Conservation (phyloP, 2,888 invertebrate species). For the Hirtodrosophila alboralis region DNA sequence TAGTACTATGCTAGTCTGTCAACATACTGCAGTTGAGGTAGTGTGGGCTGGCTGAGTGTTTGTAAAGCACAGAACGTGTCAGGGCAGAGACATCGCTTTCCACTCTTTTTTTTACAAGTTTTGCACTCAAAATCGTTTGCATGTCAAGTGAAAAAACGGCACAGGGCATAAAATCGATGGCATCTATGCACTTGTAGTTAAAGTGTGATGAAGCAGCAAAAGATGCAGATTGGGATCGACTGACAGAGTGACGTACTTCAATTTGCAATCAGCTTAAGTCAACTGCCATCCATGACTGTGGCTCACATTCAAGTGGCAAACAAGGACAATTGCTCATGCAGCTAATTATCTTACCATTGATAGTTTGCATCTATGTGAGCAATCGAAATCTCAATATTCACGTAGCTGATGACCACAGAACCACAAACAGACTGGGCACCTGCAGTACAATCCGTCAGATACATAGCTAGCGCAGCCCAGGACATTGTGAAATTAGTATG, state of each 20-base stretch:
- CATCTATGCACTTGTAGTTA: constrained; percentile 15
- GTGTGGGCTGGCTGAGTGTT: constrained; percentile 45
- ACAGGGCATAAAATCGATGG: constrained; percentile 65
- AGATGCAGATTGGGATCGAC: constrained; percentile 31
- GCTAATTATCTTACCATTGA: constrained; percentile 44
- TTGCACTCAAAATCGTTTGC: constrained; percentile 47
- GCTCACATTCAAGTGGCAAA: constrained; percentile 7
- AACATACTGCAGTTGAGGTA: constrained; percentile 2
- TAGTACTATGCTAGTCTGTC: constrained; percentile 1
- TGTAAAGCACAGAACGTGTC: constrained; percentile 34
- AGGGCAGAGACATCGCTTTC: constrained; percentile 22
- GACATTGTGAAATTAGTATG: constrained; percentile 22
- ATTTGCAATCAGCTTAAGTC: constrained; percentile 66
- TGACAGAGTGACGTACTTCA: constrained; percentile 17
- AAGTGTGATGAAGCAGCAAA: constrained; percentile 31
- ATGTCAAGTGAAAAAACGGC: constrained; percentile 30
- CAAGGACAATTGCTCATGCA: constrained; percentile 5
- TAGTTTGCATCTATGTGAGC: not conserved
- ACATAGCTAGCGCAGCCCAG: not conserved
- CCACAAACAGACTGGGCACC: constrained; percentile 1
- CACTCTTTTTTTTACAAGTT: constrained; percentile 49
- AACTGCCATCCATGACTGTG: constrained; percentile 24
- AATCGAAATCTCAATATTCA: constrained; percentile 17
- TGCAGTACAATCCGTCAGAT: constrained; percentile 1
- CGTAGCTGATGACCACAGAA: constrained; percentile 7